phyloP scores from a whole-genome alignment of 2,888 invertebrate genomes.

The Sinopyrophorus schimmeli region DNA sequence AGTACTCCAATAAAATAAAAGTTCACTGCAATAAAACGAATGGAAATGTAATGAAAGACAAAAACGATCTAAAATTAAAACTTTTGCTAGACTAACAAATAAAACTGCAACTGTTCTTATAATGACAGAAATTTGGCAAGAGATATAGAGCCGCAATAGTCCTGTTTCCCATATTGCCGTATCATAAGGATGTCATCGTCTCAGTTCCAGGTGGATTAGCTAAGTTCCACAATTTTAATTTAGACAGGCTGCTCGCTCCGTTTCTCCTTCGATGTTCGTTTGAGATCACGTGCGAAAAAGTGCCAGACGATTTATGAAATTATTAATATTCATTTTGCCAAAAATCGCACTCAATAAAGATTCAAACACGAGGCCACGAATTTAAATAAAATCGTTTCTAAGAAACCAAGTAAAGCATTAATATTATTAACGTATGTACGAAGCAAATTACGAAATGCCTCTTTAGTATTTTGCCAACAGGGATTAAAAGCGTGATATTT shows the following conservation, averaged over 20 bases:
- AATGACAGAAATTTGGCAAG: conserved; percentile 24
- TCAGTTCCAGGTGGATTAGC: conserved; percentile 20
- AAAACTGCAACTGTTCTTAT: conserved; percentile 22
- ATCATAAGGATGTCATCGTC: conserved; percentile 19
- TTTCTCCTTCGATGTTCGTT: conserved; percentile 30
- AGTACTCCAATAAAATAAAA: too few species aligned
- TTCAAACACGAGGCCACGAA: conserved; percentile 18
- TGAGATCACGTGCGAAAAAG: conserved; percentile 24
- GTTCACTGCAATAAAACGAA: too few species aligned
- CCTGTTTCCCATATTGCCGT: conserved; percentile 11
- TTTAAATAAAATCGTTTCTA: conserved; percentile 18
- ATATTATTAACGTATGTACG: background rate
- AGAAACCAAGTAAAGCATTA: conserved; percentile 9
- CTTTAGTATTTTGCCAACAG: conserved; percentile 7
- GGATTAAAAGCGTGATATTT: conserved; percentile 1
- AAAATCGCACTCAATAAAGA: conserved; percentile 18
- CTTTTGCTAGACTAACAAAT: conserved; percentile 19
- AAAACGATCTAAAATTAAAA: conserved; percentile 17
- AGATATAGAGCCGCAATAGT: conserved; percentile 6
- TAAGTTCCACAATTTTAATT: conserved; percentile 16
- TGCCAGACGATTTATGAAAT: conserved; percentile 37
- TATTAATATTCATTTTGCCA: conserved; percentile 20
- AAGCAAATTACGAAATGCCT: conserved; percentile 4
- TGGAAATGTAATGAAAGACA: too few species aligned
- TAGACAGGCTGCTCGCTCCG: too few species aligned